These are phyloP conservation scores for Bombyx mori DNA, from an alignment of 1,140 invertebrate species.

Conservation along the genomic window ASM3026992v2 NC_085115.1:5773501-5774000, in stretches of 20 bases:
- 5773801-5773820: neutral
- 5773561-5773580: too few relatives aligned
- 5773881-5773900: conserved; percentile 17
- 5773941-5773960: conserved; percentile 12
- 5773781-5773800: neutral
- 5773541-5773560: too few relatives aligned
- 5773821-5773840: neutral
- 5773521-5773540: too few relatives aligned
- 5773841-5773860: conserved; percentile 9
- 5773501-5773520: too few relatives aligned
- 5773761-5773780: neutral
- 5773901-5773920: conserved; percentile 13
- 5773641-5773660: too few relatives aligned
- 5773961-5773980: conserved; percentile 13
- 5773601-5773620: too few relatives aligned
- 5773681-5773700: neutral
- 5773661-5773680: neutral
- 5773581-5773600: too few relatives aligned
- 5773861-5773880: conserved; percentile 14
- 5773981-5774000: conserved; percentile 1
- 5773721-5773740: neutral
- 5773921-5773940: conserved; percentile 21
- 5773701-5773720: neutral
- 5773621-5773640: too few relatives aligned
- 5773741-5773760: neutral